Base-by-base conservation (phyloP, 1,140 invertebrate genomes). In the Neotoxoptera formosana region DNA sequence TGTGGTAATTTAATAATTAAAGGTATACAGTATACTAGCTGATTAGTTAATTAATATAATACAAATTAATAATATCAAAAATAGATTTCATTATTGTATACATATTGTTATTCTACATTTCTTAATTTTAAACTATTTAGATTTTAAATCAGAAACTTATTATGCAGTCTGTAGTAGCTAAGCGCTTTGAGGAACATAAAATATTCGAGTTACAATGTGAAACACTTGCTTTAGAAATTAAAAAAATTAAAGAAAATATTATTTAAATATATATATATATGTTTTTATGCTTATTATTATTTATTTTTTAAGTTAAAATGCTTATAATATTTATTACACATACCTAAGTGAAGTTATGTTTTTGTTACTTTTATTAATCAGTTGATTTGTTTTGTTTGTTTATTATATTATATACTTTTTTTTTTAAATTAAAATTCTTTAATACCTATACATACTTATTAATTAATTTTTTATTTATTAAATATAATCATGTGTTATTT, bases 101-200 rank as follows among this genome's bases (percentile, higher is more conserved):
- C 25, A 67, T 30, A n/a, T 11, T 76, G 60, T n/a, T 76, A n/a
- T n/a, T n/a, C 8, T n/a, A 25, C 7, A 76, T 76, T 76, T 76
- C 25, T 8, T n/a, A n/a, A n/a, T 76, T n/a, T n/a, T 76, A 76
- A 30, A 30, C 23, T n/a, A 67, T 67, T 30, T 67, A 67, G 60
- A 76, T 76, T 76, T 76, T 76, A n/a, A 76, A 76, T 76, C 60
- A 76, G 14, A 76, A 76, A n/a, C 60, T 76, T n/a, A 76, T 76
- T 9, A 76, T 76, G 30, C 60, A 76, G 14, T n/a, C 60, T n/a
- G 20, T n/a, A n/a, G 60, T 76, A 11, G 60, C 60, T 76, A 76
- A 76, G 30, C 60, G 60, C 30, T 9, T 76, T 30, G 60, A 76
- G n/a, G 60, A 76, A 76, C 8, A 76, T 76, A 76, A 76, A n/a